These are phyloP conservation scores for Perithous albicinctus DNA, from an alignment of 2,888 invertebrate species.

Conservation along the genomic window DNA sequence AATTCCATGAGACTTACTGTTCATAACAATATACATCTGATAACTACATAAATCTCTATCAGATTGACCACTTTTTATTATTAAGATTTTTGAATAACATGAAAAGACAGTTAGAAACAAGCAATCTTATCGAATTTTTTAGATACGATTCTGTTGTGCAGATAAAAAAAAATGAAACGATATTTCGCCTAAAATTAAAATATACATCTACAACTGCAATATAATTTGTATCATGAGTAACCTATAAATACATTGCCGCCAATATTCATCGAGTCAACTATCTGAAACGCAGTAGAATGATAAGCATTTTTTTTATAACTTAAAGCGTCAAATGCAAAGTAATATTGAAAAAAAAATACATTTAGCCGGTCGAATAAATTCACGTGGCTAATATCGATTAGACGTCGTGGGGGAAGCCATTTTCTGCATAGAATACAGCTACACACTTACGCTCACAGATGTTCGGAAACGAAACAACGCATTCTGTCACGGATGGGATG, in stretches of 20 bases:
- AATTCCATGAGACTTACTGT: no score
- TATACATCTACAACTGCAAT: background rate
- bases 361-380: slow-evolving; percentile 7
- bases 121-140: no score
- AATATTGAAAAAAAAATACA: background rate
- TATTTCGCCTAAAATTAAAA: no score
- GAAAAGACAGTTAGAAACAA: no score
- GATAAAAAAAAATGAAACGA: no score
- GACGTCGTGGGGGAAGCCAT: slow-evolving; percentile 70
- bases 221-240: background rate
- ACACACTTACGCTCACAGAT: slow-evolving; percentile 44
- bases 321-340: background rate
- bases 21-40: no score
- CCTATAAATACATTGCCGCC: background rate
- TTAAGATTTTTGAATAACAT: no score
- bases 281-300: background rate
- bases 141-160: no score
- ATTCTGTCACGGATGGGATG: slow-evolving; percentile 56
- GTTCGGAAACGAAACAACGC: slow-evolving; percentile 42
- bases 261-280: background rate
- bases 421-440: slow-evolving; percentile 63
- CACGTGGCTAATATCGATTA: slow-evolving; percentile 68
- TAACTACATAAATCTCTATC: no score
- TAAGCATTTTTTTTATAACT: no score
- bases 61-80: no score